Base-by-base conservation (phyloP, 2,888 invertebrate genomes). In the Oasisia sp. region DNA sequence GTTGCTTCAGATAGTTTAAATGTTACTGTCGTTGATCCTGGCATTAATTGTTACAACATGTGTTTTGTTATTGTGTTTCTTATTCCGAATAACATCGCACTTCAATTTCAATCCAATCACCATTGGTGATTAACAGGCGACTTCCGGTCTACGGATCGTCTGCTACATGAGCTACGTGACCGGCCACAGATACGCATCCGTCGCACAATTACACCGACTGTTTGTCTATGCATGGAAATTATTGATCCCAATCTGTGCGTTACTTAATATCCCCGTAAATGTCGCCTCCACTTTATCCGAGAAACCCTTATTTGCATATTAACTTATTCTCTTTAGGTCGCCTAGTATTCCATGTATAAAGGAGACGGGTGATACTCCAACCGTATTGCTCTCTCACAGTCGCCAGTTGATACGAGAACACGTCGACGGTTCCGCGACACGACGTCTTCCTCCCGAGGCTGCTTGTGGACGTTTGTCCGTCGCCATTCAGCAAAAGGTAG, bases 241-340 rank as follows among this genome's bases (percentile, higher is more conserved):
- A 74, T 74, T 74, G 74, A 74, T 74, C 74, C 74, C 74, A 74
- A 74, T 74, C 74, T 74, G 74, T 27, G n/a, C 74, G 74, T 74
- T 19, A n/a, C 74, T 74, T 74, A 74, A 74, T 74, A 74, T 74
- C 74, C n/a, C 74, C 74, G 74, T n/a, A 74, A 74, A 74, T n/a
- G 74, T 74, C 74, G 74, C 74, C 74, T 74, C 74, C 74, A 74
- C 74, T 74, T 74, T 74, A 74, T 74, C 74, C 74, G 74, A 74
- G 74, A 74, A 74, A 74, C 74, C 74, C 74, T 74, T 74, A 74
- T 74, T 74, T 74, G 74, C 74, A 74, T 74, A 74, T 19, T 74
- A 74, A 74, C 74, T 19, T 74, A 74, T 74, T 19, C 27, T 74
- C 27, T 19, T 74, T 74, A 19, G 74, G 74, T 74, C 74, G 27